A percentile compares a stretch with the other conserved stretches of the same genome.
phyloP scores from a whole-genome alignment of 2,113 vertebrate species.

The Daphoenositta chrysoptera region DNA sequence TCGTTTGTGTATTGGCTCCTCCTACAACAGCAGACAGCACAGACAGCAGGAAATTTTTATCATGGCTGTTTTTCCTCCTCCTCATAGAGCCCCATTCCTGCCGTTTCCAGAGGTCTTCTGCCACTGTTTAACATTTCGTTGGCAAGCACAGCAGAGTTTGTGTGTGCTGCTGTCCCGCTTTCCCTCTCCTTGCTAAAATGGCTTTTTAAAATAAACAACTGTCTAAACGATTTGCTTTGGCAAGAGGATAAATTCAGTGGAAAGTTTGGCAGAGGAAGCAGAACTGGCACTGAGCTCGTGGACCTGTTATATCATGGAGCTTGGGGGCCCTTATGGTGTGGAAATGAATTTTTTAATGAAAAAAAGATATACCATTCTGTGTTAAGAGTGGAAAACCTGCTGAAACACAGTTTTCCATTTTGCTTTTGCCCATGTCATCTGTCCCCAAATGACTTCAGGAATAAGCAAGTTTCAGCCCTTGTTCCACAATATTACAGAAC shows the following conservation, averaged over 20 bases:
- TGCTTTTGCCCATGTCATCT: conserved; percentile 22
- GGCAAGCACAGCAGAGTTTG: conserved; percentile 11
- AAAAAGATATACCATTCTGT: conserved; percentile 10
- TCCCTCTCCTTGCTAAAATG: conserved; percentile 52
- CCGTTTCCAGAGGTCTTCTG: conserved; percentile 17
- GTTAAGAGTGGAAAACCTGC: conserved; percentile 29
- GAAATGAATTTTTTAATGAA: conserved; percentile 46
- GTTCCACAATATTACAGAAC: neutral
- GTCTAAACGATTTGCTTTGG: conserved; percentile 69
- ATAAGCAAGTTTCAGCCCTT: neutral
- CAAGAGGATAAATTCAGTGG: conserved; percentile 54
- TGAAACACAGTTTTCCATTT: conserved; percentile 25
- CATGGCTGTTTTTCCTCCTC: conserved; percentile 11
- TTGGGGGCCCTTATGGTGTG: conserved; percentile 17
- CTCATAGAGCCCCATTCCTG: neutral
- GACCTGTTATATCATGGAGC: conserved; percentile 54
- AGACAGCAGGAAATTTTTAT: conserved; percentile 27
- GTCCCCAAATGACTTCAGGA: conserved; percentile 50
- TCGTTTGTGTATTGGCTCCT: neutral
- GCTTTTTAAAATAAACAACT: conserved; percentile 66
- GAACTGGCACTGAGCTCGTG: conserved; percentile 25
- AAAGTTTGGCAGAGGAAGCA: conserved; percentile 57
- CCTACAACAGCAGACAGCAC: neutral
- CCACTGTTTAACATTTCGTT: conserved; percentile 52
- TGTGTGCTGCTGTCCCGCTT: conserved; percentile 30